These are phyloP conservation scores for Danio tinwini DNA, from an alignment of 2,797 vertebrate species.

Conservation along the genomic window DNA sequence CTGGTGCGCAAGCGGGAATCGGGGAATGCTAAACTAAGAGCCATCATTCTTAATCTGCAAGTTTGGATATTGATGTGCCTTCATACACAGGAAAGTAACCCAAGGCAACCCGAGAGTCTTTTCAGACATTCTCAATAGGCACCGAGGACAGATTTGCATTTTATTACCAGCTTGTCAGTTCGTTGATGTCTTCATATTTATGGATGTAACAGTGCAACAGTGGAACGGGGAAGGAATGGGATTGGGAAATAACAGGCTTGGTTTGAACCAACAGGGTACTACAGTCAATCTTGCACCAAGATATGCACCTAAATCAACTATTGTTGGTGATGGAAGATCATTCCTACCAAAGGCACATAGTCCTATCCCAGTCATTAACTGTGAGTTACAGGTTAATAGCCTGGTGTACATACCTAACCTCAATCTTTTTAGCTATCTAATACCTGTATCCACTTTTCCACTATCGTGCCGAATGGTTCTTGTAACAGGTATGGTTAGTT, in stretches of 20 bases:
- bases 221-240: not conserved
- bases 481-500: too few species aligned
- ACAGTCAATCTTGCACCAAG: not conserved
- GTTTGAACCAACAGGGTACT: not conserved
- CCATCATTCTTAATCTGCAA: slow-evolving; percentile 8
- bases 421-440: too few species aligned
- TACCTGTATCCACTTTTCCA: too few species aligned
- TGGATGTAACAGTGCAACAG: not conserved
- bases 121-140: slow-evolving; percentile 12
- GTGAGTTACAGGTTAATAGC: not conserved
- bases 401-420: not conserved
- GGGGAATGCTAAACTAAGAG: not conserved
- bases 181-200: slow-evolving; percentile 22
- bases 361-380: not conserved
- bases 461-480: too few species aligned
- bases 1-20: not conserved
- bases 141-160: slow-evolving; percentile 23
- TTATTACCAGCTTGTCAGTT: slow-evolving; percentile 20
- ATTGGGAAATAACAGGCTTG: not conserved
- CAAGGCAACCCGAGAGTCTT: slow-evolving; percentile 10
- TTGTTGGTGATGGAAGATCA: not conserved
- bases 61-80: not conserved
- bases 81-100: slow-evolving; percentile 5
- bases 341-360: not conserved
- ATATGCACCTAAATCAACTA: not conserved